Evolutionary conservation across 2,888 invertebrate species (phyloP), one percentile per base, ranked within the genome.

Genomic region (Junonia oenone): DNA sequence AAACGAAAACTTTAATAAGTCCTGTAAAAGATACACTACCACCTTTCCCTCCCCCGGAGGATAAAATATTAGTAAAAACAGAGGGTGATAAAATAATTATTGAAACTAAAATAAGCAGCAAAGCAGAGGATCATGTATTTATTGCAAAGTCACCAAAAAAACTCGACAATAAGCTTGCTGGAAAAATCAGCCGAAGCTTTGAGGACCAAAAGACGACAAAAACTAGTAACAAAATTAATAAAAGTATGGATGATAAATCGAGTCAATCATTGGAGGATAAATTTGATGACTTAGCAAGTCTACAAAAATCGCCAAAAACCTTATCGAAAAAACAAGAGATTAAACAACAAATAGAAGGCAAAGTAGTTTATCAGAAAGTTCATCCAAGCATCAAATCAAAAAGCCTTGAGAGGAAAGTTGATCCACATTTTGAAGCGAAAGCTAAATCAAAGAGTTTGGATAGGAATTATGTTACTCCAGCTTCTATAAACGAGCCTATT

Each of bases 121-220:
- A 94, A 72, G 94, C 92, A 0, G 94, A 94, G 73, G 94, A 95
- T 78, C 94, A 94, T 59, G 94, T 95, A 4, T 91, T 95, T 55
- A 95, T 95, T 66, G 94, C 95, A 0, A 95, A 95, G 71, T 93
- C 94, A 2, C 95, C 94, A 0, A 93, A 94, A 59, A 94, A 94
- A 68, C 76, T 94, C 4, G 94, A 95, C 66, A 92, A 90, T 51
- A 92, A 92, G 57, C 65, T 92, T 47, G 81, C 81, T 13, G 92
- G 92, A 43, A 92, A 92, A 71, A 83, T 87, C 6, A 93, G 93
- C 68, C 90, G 92, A 56, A 93, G 93, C 68, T 93, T 93, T 66
- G 93, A 93, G 66, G 93, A 93, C 63, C 89, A 83, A 64, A 92
- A 92, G 48, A 77, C 87, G 55, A 76, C 90, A 4, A 93, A 92